These are phyloP conservation scores for Clamator glandarius DNA, from an alignment of 2,797 vertebrate genomes.

Conservation along the genomic window DNA sequence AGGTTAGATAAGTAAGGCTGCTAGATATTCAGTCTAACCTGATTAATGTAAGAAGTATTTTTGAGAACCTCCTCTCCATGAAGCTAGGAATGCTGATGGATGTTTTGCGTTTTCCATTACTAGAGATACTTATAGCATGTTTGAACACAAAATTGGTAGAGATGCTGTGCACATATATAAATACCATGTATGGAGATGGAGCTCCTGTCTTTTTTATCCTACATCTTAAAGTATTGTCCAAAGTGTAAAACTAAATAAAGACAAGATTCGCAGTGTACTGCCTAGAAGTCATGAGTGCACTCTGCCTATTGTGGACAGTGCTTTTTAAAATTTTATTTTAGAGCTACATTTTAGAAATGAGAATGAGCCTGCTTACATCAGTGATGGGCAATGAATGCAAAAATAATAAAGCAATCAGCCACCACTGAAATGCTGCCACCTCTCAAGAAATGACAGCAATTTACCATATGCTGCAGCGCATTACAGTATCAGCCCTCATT, in stretches of 20 bases:
- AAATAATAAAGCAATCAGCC: constrained; percentile 64
- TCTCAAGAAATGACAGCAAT: constrained; percentile 48
- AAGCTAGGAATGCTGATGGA: neutral
- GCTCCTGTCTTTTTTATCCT: neutral
- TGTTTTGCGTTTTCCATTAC: neutral
- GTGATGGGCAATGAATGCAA: constrained; percentile 39
- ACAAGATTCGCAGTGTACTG: neutral
- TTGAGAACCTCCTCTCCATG: neutral
- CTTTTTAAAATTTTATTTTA: neutral
- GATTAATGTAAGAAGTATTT: neutral
- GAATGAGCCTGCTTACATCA: constrained; percentile 7
- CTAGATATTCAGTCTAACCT: neutral
- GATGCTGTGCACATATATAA: neutral
- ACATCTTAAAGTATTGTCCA: neutral
- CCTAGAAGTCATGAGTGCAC: neutral
- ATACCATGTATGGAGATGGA: neutral
- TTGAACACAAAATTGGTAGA: neutral
- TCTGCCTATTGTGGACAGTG: neutral
- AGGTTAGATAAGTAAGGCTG: neutral
- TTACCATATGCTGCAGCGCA: neutral
- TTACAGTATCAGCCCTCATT: constrained; percentile 2
- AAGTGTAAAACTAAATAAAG: neutral
- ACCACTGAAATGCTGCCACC: constrained; percentile 30
- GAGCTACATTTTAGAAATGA: constrained; percentile 10
- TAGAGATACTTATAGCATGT: neutral